A percentile compares a stretch with the other conserved stretches of the same genome.
phyloP scores from a whole-genome alignment of 2,797 vertebrate genomes.

The Yasuhikotakia modesta region DNA sequence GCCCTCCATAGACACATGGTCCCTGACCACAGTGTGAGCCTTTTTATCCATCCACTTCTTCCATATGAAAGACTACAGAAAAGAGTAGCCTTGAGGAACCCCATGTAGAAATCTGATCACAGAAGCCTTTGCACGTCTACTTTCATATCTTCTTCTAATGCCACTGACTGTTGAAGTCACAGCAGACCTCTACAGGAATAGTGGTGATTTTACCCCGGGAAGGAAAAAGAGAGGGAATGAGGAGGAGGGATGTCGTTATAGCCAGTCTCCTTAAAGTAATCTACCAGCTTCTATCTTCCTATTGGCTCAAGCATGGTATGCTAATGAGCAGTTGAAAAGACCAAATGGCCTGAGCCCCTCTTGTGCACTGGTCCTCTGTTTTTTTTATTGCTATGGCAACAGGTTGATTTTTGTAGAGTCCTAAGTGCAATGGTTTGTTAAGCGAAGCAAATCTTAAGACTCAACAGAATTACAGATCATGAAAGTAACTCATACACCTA shows the following conservation, averaged over 20 bases:
- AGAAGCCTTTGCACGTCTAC: slow-evolving; percentile 25
- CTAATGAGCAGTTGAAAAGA: slow-evolving; percentile 74
- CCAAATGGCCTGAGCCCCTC: slow-evolving; percentile 67
- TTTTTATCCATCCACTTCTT: slow-evolving; percentile 47
- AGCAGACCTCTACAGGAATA: slow-evolving; percentile 71
- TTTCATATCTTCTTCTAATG: slow-evolving; percentile 9
- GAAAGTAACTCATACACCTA: neutral
- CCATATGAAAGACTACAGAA: slow-evolving; percentile 46
- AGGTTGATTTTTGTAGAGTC: slow-evolving; percentile 67
- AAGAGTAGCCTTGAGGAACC: slow-evolving; percentile 34
- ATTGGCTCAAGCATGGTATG: slow-evolving; percentile 79
- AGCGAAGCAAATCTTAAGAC: slow-evolving; percentile 52
- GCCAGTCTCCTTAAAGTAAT: slow-evolving; percentile 74
- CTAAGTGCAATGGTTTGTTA: slow-evolving; percentile 61
- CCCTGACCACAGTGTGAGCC: slow-evolving; percentile 50
- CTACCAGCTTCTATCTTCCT: slow-evolving; percentile 63
- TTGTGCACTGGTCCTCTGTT: slow-evolving; percentile 72
- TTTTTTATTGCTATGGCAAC: slow-evolving; percentile 76
- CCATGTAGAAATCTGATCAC: slow-evolving; percentile 31
- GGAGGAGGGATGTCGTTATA: slow-evolving; percentile 72
- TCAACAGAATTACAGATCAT: neutral
- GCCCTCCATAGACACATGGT: slow-evolving; percentile 52
- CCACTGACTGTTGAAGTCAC: slow-evolving; percentile 55
- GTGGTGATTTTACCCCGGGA: slow-evolving; percentile 63
- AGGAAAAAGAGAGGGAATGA: slow-evolving; percentile 68